Evolutionary conservation across 1,140 invertebrate genomes (phyloP).

Genomic region (Pseudomyrmex dendroicus): DNA sequence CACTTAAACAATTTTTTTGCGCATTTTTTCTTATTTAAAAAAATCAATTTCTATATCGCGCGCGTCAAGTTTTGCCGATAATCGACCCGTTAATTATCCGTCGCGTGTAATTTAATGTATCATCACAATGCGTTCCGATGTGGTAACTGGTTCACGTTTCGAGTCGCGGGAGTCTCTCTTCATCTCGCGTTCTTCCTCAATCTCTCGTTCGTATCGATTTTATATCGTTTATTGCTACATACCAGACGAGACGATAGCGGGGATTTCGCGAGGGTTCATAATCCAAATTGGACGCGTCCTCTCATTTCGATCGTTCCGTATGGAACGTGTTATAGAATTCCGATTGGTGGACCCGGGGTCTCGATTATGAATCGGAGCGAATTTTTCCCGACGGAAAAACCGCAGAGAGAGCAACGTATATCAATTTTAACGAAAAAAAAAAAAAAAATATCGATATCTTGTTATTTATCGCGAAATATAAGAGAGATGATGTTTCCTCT

Average conservation of each 20-base stretch:
- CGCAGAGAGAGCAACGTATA: conserved; percentile 10
- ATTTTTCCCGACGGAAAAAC: conserved; percentile 24
- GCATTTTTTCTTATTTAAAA: background rate
- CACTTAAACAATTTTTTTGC: conserved; percentile 33
- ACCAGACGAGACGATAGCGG: background rate
- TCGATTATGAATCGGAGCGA: conserved; percentile 40
- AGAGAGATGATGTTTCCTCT: no score
- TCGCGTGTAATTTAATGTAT: background rate
- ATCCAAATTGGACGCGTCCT: conserved; percentile 55
- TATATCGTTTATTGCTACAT: conserved; percentile 46
- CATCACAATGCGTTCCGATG: conserved; percentile 3
- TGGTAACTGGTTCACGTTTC: background rate
- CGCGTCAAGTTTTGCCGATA: background rate
- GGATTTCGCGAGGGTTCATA: conserved; percentile 26
- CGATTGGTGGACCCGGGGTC: conserved; percentile 6
- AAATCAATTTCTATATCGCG: background rate
- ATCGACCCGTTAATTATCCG: conserved; percentile 1
- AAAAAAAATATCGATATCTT: conserved; percentile 25
- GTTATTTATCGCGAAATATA: conserved; percentile 45
- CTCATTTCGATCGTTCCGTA: conserved; percentile 34
- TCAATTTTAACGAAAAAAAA: conserved; percentile 29
- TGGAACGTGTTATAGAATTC: conserved; percentile 49
- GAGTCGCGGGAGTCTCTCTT: background rate
- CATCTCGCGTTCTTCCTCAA: conserved; percentile 9
- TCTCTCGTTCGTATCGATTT: conserved; percentile 45